Conservation (phyloP, 2,797 vertebrate species). For the Pangasius krempfi region DNA sequence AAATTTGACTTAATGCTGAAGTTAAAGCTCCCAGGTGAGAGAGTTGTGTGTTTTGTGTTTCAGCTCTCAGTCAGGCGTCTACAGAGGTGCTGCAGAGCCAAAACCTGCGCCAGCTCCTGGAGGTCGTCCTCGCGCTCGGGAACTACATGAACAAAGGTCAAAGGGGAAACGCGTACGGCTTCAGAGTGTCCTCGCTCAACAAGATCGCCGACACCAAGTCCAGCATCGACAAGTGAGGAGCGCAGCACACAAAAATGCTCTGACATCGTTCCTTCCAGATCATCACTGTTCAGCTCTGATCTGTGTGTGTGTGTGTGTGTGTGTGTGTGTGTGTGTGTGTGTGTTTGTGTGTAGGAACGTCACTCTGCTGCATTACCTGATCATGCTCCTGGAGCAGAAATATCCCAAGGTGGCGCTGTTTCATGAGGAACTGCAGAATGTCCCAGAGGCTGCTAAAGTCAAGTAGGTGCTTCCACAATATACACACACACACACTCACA, state of each 20-base stretch:
- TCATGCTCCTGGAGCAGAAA: conserved; percentile 88
- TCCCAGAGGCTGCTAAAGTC: conserved; percentile 85
- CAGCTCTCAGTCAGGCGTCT: conserved; percentile 82
- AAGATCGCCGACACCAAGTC: conserved; percentile 96
- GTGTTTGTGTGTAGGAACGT: conserved; percentile 74
- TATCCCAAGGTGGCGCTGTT: conserved; percentile 83
- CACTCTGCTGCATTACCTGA: conserved; percentile 92
- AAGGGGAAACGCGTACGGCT: conserved; percentile 89
- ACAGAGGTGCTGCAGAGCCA: conserved; percentile 81
- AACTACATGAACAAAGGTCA: conserved; percentile 99
- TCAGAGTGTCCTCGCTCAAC: conserved; percentile 92
- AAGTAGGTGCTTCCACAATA: conserved; percentile 69
- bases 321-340: conserved; percentile 34
- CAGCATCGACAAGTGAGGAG: conserved; percentile 88
- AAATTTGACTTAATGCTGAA: background rate
- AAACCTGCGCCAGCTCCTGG: conserved; percentile 81
- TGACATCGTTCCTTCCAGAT: background rate
- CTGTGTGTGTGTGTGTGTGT: background rate
- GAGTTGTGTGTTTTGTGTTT: background rate
- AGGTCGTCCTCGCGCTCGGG: conserved; percentile 91
- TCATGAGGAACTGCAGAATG: conserved; percentile 80
- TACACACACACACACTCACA: conserved; percentile 16
- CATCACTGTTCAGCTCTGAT: background rate
- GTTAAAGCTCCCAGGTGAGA: background rate
- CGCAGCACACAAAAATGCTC: background rate